Base-by-base conservation (phyloP, 1,140 invertebrate genomes). In the Apis florea region DNA sequence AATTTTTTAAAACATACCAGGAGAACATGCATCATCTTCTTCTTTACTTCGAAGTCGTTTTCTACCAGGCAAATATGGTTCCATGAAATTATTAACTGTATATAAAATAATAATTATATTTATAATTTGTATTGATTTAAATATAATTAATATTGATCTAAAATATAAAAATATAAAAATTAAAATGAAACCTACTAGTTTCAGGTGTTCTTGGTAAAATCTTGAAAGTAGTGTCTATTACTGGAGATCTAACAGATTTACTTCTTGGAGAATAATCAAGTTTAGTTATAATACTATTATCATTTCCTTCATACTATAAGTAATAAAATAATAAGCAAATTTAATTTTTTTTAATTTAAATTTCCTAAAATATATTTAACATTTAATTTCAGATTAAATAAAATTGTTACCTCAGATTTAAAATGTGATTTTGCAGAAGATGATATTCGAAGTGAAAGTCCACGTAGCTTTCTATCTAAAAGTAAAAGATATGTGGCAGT, bases 401-500 rank as follows among this genome's bases (percentile, higher is more conserved):
- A 53, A 79, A 59, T 63, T 78, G 79, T 72, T 64, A 63, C 71
- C 70, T 83, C 88, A 74, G 88, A 78, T 73, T 81, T 90, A 77
- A 94, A 82, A 63, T 87, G 75, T 56, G 89, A 68, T 81, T 85
- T 93, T 21, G 87, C 79, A 15, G 88, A 84, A 51, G 89, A 82
- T 19, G 90, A 86, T 83, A 95, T 84, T 84, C 92, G 92, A 54
- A 95, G 84, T 56, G 93, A 91, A 58, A 94, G 92, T 40, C 96
- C 95, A 78, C 94, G 94, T 82, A 94, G 92, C 91, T 97, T 97
- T 84, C 95, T 95, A 61, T 95, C 94, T 21, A 96, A 85, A 31
- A 98, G 91, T 47, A 98, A 91, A 72, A 97, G 94, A 93, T 98
- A 98, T 13, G 97, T 97, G 10, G 97, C 96, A 21, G 96, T 97